phyloP scores from a whole-genome alignment of 2,797 vertebrate genomes.

The Sciurus carolinensis region DNA sequence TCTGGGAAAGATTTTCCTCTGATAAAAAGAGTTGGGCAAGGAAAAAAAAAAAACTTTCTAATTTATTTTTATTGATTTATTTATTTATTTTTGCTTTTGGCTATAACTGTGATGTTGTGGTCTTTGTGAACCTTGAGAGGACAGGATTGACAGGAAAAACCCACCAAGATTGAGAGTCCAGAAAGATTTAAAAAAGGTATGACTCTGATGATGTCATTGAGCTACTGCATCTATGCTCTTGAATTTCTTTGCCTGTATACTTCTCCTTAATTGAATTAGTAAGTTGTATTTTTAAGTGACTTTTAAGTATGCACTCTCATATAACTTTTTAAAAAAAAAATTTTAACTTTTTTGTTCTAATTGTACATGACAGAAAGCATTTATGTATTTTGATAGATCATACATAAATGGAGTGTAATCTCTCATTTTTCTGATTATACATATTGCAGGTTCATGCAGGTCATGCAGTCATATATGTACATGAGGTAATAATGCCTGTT shows the following conservation, averaged over 20 bases:
- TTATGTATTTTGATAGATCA: too few relatives aligned
- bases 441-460: too few relatives aligned
- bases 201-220: background rate
- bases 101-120: background rate
- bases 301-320: background rate
- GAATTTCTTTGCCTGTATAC: background rate
- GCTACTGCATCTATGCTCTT: background rate
- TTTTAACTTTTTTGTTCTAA: too few relatives aligned
- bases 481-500: too few relatives aligned
- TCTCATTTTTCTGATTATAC: too few relatives aligned
- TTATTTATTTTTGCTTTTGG: conserved; percentile 6
- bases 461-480: too few relatives aligned
- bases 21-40: conserved; percentile 47
- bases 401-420: too few relatives aligned
- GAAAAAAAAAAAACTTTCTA: background rate
- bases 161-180: background rate
- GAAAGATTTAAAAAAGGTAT: background rate
- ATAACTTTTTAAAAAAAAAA: too few relatives aligned
- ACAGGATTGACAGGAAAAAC: background rate
- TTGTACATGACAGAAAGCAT: too few relatives aligned
- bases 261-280: conserved; percentile 25
- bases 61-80: background rate
- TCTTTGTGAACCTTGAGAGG: background rate
- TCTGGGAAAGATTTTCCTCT: conserved; percentile 59
- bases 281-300: background rate